Conservation (phyloP, 2,888 invertebrate species). For the Hartigia nigra region DNA sequence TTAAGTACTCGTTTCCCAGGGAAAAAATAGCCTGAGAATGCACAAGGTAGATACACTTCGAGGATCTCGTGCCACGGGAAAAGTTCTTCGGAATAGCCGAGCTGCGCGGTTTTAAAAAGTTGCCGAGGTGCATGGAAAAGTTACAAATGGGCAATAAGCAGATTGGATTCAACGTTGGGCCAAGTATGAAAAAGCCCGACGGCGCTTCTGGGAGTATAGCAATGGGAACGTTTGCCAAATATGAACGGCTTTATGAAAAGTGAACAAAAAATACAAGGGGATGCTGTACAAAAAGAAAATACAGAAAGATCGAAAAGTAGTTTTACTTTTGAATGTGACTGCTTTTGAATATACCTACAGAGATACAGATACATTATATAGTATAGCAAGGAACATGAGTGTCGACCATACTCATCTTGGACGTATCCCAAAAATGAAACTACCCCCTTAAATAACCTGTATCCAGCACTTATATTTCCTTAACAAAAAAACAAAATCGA, state of each 20-base stretch:
- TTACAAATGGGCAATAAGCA: conserved; percentile 54
- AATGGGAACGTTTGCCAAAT: conserved; percentile 44
- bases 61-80: neutral
- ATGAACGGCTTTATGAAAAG: conserved; percentile 31
- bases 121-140: conserved; percentile 27
- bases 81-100: neutral
- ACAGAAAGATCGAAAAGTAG: neutral
- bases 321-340: neutral
- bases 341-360: neutral
- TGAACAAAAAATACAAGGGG: neutral
- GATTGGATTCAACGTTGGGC: conserved; percentile 46
- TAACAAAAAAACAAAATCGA: neutral
- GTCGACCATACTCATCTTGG: neutral
- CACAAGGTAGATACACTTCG: neutral
- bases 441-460: neutral
- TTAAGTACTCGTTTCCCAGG: neutral
- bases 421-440: neutral
- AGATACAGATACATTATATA: neutral
- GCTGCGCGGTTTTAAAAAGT: neutral
- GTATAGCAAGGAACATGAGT: neutral
- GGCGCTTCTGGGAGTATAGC: neutral
- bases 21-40: neutral
- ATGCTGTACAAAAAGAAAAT: neutral
- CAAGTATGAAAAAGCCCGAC: neutral
- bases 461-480: neutral